phyloP scores from a whole-genome alignment of 2,113 vertebrate genomes.

The Cochlearius cochlearius region DNA sequence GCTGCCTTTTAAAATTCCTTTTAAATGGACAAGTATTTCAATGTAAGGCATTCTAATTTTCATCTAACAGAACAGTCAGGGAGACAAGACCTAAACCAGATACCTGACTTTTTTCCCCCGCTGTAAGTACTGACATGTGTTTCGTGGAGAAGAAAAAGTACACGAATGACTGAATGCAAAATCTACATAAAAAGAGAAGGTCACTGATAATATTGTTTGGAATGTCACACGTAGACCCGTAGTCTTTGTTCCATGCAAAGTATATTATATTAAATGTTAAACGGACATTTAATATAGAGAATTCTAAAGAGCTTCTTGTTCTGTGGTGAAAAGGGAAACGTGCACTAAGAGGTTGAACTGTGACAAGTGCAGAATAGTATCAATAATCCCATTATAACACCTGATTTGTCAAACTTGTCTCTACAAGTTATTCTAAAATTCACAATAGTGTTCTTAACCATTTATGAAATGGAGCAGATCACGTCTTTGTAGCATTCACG shows the following conservation, averaged over 20 bases:
- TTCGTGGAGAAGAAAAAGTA: not conserved
- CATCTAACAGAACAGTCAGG: not conserved
- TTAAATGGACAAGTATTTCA: not conserved
- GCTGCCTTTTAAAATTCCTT: not conserved
- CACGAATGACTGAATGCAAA: not conserved
- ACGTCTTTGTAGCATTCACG: not conserved
- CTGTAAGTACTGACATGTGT: not conserved
- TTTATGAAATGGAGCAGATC: conserved; percentile 34
- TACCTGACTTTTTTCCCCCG: not conserved
- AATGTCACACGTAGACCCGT: not conserved
- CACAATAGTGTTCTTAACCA: conserved; percentile 1
- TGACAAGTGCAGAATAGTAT: conserved; percentile 37
- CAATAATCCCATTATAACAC: conserved; percentile 61
- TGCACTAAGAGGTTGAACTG: not conserved
- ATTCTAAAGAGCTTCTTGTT: conserved; percentile 12
- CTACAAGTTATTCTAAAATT: conserved; percentile 28
- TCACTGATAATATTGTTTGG: not conserved
- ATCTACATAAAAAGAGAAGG: conserved; percentile 8
- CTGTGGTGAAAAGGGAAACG: not conserved
- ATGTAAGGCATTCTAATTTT: not conserved
- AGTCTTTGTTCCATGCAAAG: not conserved
- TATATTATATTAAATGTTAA: conserved; percentile 33
- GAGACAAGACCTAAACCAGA: not conserved
- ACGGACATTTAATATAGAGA: conserved; percentile 5
- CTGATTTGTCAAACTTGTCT: conserved; percentile 60